Percentiles rank a stretch among this genome's conserved stretches.
These are phyloP conservation scores for Sebastes steindachneri DNA, from an alignment of 2,797 vertebrate genomes.

Conservation along the genomic window DNA sequence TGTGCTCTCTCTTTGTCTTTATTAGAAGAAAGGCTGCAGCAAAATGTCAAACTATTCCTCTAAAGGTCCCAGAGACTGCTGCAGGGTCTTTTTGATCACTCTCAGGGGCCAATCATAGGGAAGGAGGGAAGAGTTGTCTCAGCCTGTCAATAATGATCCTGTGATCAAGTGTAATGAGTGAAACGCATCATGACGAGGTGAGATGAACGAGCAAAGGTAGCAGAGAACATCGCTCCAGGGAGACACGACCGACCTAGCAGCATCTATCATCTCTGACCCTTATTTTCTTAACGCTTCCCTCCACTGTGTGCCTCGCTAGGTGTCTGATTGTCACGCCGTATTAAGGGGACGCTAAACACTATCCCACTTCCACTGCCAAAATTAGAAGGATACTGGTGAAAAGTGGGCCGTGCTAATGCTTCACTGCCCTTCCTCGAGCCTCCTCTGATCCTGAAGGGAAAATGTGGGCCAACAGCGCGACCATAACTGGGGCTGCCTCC, in stretches of 20 bases:
- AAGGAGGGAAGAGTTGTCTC: neutral
- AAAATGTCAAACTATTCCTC: neutral
- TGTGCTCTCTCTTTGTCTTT: neutral
- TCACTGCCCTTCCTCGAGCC: conserved; percentile 66
- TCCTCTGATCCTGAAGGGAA: conserved; percentile 47
- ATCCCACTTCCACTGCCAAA: conserved; percentile 67
- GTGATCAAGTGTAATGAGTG: neutral
- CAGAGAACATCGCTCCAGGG: neutral
- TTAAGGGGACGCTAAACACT: conserved; percentile 54
- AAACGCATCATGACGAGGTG: neutral
- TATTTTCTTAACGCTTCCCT: conserved; percentile 34
- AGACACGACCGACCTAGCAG: conserved; percentile 4
- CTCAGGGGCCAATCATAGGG: neutral
- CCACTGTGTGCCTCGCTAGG: conserved; percentile 14
- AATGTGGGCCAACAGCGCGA: conserved; percentile 55
- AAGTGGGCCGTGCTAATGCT: conserved; percentile 81
- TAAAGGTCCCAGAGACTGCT: neutral
- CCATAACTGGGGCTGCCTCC: conserved; percentile 17
- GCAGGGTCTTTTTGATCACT: neutral
- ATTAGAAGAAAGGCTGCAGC: neutral
- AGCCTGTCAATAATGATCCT: neutral
- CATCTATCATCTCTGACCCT: conserved; percentile 45
- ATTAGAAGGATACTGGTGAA: conserved; percentile 74
- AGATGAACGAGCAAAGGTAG: neutral
- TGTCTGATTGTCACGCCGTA: conserved; percentile 52